These are phyloP conservation scores for Pocillopora meandrina DNA, from an alignment of 92 coral and sea anemone genomes.

Conservation along the genomic window DNA sequence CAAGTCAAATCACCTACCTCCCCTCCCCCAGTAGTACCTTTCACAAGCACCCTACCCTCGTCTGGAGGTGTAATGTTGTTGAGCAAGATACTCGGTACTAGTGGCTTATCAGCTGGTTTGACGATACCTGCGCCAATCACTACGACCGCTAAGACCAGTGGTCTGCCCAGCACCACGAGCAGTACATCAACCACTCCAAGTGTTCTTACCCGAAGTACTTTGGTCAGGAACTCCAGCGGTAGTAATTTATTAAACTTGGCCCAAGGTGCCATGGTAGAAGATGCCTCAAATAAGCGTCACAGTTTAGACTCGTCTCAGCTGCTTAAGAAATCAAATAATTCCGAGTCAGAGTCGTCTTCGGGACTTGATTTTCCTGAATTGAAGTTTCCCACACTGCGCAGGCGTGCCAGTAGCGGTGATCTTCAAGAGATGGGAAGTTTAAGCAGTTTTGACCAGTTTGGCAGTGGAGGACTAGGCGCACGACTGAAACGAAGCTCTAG, in stretches of 20 bases:
- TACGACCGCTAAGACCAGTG: constrained; percentile 71
- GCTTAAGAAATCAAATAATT: constrained; percentile 19
- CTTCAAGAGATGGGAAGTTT: constrained; percentile 67
- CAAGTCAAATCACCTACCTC: constrained; percentile 30
- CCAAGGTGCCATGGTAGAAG: constrained; percentile 49
- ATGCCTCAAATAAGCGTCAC: constrained; percentile 58
- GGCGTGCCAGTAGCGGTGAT: constrained; percentile 95
- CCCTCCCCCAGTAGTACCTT: constrained; percentile 24
- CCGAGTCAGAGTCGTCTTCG: constrained; percentile 28
- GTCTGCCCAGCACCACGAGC: constrained; percentile 59
- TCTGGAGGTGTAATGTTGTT: constrained; percentile 65
- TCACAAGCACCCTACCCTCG: not conserved
- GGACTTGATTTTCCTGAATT: constrained; percentile 36
- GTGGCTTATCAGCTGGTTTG: constrained; percentile 64
- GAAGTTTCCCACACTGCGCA: constrained; percentile 76
- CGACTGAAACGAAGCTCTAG: constrained; percentile 83
- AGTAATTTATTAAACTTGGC: constrained; percentile 77
- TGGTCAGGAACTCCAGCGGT: constrained; percentile 87
- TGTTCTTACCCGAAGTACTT: constrained; percentile 55
- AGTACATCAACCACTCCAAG: constrained; percentile 55
- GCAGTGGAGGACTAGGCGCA: constrained; percentile 29
- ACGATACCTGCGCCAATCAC: constrained; percentile 76
- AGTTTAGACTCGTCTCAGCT: constrained; percentile 68
- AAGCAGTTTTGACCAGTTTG: constrained; percentile 21
- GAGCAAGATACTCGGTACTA: constrained; percentile 75